Evolutionary conservation across 2,797 vertebrate genomes (phyloP).

Genomic region (Poeciliopsis gracilis): DNA sequence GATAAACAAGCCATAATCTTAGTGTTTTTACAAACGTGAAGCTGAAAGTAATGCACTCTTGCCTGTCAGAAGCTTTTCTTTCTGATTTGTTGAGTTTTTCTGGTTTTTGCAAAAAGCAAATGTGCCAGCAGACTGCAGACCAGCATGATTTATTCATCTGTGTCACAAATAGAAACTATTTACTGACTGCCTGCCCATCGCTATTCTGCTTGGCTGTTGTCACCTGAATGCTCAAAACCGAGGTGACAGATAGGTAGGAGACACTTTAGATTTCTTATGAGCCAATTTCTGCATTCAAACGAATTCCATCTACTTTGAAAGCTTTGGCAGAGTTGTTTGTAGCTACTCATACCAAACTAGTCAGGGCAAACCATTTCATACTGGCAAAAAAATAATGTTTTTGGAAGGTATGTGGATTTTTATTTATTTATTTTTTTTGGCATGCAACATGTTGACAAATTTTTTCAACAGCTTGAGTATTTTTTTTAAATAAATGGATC

Average conservation of each 20-base stretch:
- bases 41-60: constrained; percentile 4
- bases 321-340: neutral
- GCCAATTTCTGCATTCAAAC: constrained; percentile 24
- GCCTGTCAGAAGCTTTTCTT: constrained; percentile 4
- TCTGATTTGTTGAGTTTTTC: neutral
- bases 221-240: constrained; percentile 37
- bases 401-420: neutral
- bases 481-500: neutral
- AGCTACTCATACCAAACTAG: constrained; percentile 10
- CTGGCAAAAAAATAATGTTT: neutral
- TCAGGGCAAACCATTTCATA: neutral
- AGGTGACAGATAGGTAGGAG: constrained; percentile 31
- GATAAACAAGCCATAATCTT: neutral
- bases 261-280: constrained; percentile 34
- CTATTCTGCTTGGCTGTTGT: constrained; percentile 30
- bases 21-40: constrained; percentile 7
- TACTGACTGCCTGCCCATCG: constrained; percentile 29
- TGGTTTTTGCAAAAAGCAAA: neutral
- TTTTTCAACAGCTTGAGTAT: neutral
- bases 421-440: neutral
- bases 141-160: constrained; percentile 25
- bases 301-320: neutral
- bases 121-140: constrained; percentile 11
- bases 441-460: neutral
- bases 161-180: constrained; percentile 21